Percentiles rank a stretch among this genome's conserved stretches.
Evolutionary conservation across 2,888 invertebrate species (phyloP).

Genomic region (Poecilobothrus nobilitatus): DNA sequence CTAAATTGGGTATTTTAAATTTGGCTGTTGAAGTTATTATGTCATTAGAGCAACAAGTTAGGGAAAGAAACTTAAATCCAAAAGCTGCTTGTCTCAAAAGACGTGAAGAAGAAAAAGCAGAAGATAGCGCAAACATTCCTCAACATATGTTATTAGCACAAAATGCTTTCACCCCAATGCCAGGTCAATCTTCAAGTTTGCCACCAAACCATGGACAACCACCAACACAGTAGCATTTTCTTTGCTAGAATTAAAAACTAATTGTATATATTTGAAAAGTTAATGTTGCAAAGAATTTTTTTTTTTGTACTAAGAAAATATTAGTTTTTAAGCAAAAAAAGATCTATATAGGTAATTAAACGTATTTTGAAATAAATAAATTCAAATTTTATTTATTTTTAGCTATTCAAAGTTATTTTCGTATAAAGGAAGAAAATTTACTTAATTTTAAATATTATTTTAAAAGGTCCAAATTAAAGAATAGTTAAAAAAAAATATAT

Average conservation of each 20-base stretch:
- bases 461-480: background rate
- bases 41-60: slow-evolving; percentile 94
- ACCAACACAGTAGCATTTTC: background rate
- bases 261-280: background rate
- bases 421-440: background rate
- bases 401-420: background rate
- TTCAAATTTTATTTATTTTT: slow-evolving; percentile 3
- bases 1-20: slow-evolving; percentile 94
- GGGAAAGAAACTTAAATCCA: slow-evolving; percentile 94
- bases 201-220: slow-evolving; percentile 1
- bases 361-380: background rate
- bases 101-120: slow-evolving; percentile 91
- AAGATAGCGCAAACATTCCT: slow-evolving; percentile 71
- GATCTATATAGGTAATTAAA: slow-evolving; percentile 3
- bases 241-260: background rate
- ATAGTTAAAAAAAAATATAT: background rate
- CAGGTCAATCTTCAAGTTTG: slow-evolving; percentile 34
- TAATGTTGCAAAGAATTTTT: slow-evolving; percentile 3
- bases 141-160: slow-evolving; percentile 59
- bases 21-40: slow-evolving; percentile 99
- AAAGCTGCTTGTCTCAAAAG: slow-evolving; percentile 97
- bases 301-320: slow-evolving; percentile 1
- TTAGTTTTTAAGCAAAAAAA: slow-evolving; percentile 2
- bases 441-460: background rate
- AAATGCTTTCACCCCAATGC: slow-evolving; percentile 57